Base-by-base conservation (phyloP, 2,888 invertebrate genomes). In the Vanessa cardui region DNA sequence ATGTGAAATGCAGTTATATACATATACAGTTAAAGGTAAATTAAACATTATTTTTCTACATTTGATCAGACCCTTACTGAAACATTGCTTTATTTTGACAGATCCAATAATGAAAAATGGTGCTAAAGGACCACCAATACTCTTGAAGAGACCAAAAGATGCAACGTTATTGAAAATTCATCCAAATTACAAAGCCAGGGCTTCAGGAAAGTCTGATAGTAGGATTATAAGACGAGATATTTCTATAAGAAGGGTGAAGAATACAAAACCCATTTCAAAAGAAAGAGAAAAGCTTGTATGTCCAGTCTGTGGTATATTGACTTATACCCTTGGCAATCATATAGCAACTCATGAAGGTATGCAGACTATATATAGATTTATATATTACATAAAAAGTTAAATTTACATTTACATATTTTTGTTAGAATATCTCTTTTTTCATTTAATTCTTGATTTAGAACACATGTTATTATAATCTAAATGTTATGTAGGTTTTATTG, bases 281-380 rank as follows among this genome's bases (percentile, higher is more conserved):
- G 88, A 87, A 71, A 83, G 85, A 62, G 93, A 93, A 71, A 93
- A 93, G 78, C 83, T 92, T 69, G 92, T 93, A 0, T 93, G 93
- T 71, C 93, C 93, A 18, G 87, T 93, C 7, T 93, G 93, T 79
- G 93, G 93, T 21, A 90, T 93, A 75, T 83, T 93, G 20, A 93
- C 93, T 0, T 92, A 78, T 72, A 90, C 91, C 49, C 79, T 93
- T 61, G 89, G 90, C 49, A 92, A 90, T 72, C 93, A 93, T 74
- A 88, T 93, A 76, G 82, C 89, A 44, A 93, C 91, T 21, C 93
- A 93, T 83, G 88, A 91, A 87, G 93, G 93, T 93, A 79, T 39
- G 20, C 18, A 67, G 16, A 8, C 12, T 47, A 44, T 21, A 45
- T 45, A 3, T 15, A 31, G 56, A 18, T 12, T 39, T 26, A 26